Evolutionary conservation across 2,113 vertebrate species (phyloP).

Genomic region (Shinisaurus crocodilurus): DNA sequence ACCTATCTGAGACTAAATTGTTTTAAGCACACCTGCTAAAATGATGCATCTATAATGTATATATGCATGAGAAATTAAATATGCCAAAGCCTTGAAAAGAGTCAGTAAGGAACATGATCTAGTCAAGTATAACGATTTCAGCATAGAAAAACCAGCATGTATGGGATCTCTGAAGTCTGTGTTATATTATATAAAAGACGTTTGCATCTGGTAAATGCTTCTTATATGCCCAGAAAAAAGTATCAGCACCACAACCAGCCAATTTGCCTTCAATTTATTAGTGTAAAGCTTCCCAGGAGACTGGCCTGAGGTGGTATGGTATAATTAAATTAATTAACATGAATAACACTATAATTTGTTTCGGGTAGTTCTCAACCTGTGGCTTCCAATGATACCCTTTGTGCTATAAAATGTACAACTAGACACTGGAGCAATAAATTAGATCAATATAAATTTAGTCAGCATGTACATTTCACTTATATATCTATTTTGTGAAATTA

Average conservation of each 20-base stretch:
- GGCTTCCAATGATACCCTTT: background rate
- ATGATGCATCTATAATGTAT: background rate
- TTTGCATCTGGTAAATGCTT: background rate
- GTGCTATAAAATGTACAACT: background rate
- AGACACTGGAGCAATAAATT: background rate
- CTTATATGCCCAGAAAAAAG: background rate
- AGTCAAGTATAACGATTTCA: background rate
- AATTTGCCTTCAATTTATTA: background rate
- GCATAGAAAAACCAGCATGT: too few species aligned
- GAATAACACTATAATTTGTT: fast-evolving
- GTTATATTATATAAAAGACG: background rate
- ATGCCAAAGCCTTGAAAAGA: background rate
- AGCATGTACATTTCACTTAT: background rate
- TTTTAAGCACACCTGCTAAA: background rate
- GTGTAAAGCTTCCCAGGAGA: background rate
- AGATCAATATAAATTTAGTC: background rate
- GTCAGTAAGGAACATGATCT: background rate
- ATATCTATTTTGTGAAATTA: background rate
- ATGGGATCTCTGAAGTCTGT: too few species aligned
- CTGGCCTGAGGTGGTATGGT: background rate
- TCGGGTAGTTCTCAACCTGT: background rate
- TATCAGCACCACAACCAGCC: background rate
- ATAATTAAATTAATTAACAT: background rate
- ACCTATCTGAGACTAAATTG: background rate
- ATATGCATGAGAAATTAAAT: background rate